phyloP scores from a whole-genome alignment of 2,113 vertebrate species.

The Herpailurus yagouaroundi region DNA sequence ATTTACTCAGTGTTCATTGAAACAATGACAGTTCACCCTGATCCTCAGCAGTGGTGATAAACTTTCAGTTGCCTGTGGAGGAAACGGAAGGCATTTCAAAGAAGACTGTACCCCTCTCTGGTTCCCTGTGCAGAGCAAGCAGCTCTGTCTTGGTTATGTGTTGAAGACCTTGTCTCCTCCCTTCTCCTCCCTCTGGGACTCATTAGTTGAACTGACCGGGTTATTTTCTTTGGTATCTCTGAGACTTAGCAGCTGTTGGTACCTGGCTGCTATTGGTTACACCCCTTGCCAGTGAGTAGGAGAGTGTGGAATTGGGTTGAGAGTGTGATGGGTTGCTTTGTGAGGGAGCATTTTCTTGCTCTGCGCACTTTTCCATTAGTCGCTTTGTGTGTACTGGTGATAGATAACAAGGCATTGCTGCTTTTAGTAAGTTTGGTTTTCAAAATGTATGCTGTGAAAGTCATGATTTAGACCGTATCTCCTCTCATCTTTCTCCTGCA shows the following conservation, averaged over 20 bases:
- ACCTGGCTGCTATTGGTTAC: neutral
- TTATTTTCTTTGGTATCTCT: neutral
- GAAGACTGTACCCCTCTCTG: neutral
- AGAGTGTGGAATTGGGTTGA: neutral
- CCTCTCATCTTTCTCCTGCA: neutral
- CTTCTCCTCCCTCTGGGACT: neutral
- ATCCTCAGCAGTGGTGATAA: neutral
- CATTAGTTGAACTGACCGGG: neutral
- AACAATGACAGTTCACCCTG: rapidly evolving
- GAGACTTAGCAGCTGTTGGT: neutral
- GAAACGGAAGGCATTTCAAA: neutral
- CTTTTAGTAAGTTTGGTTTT: neutral
- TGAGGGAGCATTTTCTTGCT: neutral
- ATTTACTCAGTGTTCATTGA: neutral
- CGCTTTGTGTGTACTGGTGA: neutral
- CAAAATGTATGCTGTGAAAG: neutral
- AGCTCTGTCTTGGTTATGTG: neutral
- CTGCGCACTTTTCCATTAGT: neutral
- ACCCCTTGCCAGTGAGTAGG: neutral
- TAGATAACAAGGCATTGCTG: neutral
- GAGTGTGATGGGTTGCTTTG: neutral
- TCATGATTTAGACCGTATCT: neutral
- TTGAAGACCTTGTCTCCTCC: neutral
- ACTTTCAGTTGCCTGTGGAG: neutral
- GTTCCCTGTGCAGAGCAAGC: neutral